phyloP scores from a whole-genome alignment of 2,113 vertebrate genomes.

The Sula dactylatra region DNA sequence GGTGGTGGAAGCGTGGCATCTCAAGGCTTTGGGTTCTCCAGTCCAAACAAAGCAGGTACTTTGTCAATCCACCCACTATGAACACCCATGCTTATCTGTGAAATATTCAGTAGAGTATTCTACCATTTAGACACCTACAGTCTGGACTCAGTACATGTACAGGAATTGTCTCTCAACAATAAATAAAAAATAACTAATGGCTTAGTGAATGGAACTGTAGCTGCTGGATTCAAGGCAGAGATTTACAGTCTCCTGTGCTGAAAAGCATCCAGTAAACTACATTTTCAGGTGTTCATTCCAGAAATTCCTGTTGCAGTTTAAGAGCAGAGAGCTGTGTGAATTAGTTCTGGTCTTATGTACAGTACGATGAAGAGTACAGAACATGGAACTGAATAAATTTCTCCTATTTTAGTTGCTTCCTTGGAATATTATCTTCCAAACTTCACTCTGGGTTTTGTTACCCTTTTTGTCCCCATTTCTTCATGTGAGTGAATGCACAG shows the following conservation, averaged over 20 bases:
- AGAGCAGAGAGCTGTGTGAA: neutral
- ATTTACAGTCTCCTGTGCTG: neutral
- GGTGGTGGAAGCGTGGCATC: slow-evolving; percentile 87
- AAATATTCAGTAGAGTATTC: neutral
- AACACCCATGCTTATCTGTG: neutral
- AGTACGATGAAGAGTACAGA: neutral
- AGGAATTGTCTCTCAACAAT: neutral
- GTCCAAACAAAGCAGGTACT: slow-evolving; percentile 87
- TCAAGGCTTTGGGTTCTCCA: slow-evolving; percentile 92
- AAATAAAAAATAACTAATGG: neutral
- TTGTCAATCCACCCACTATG: neutral
- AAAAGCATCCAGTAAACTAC: neutral
- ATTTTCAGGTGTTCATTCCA: neutral
- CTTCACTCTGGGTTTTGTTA: neutral
- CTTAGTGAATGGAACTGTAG: neutral
- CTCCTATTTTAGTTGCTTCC: neutral
- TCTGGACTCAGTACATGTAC: fast-evolving
- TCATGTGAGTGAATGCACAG: neutral
- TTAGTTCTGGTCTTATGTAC: neutral
- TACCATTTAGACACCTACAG: neutral
- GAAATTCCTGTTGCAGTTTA: neutral
- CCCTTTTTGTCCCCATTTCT: neutral
- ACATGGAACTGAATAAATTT: neutral
- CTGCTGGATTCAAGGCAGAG: neutral
- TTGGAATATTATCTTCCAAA: neutral